A percentile compares a stretch with the other conserved stretches of the same genome.
These are phyloP conservation scores for Asteroscopus sphinx DNA, from an alignment of 2,888 invertebrate species.

Conservation along the genomic window DNA sequence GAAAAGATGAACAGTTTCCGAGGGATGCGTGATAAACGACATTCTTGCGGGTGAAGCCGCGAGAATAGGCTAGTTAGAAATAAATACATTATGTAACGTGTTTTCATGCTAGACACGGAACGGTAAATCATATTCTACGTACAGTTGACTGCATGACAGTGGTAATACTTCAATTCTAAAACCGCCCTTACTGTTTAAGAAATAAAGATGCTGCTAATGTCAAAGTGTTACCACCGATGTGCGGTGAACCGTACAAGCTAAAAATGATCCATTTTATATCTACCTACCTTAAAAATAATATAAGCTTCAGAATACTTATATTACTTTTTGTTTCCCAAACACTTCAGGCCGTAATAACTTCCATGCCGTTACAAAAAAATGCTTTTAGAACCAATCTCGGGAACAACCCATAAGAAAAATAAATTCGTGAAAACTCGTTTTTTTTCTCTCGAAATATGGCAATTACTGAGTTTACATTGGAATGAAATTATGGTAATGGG, in stretches of 20 bases:
- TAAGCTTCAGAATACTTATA: background rate
- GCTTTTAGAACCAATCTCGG: slow-evolving; percentile 42
- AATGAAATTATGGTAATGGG: slow-evolving; percentile 60
- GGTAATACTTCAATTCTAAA: no score
- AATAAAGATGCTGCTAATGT: no score
- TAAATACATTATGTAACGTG: no score
- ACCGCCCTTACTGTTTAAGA: no score
- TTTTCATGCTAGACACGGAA: no score
- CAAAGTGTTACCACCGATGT: no score
- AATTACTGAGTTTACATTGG: slow-evolving; percentile 63
- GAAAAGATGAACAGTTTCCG: no score
- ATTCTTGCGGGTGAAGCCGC: no score
- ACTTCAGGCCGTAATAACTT: slow-evolving; percentile 18
- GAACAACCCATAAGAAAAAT: slow-evolving; percentile 52
- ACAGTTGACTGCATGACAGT: no score
- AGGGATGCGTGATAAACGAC: no score
- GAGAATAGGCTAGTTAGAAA: no score
- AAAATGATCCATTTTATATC: background rate
- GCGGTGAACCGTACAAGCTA: background rate
- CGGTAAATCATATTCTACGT: no score
- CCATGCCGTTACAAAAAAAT: slow-evolving; percentile 24
- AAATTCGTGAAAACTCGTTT: slow-evolving; percentile 54
- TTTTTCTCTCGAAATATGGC: slow-evolving; percentile 49
- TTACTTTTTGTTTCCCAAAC: slow-evolving; percentile 22
- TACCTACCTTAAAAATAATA: background rate